phyloP scores from a whole-genome alignment of 2,888 invertebrate genomes.

The Acheta domesticus region DNA sequence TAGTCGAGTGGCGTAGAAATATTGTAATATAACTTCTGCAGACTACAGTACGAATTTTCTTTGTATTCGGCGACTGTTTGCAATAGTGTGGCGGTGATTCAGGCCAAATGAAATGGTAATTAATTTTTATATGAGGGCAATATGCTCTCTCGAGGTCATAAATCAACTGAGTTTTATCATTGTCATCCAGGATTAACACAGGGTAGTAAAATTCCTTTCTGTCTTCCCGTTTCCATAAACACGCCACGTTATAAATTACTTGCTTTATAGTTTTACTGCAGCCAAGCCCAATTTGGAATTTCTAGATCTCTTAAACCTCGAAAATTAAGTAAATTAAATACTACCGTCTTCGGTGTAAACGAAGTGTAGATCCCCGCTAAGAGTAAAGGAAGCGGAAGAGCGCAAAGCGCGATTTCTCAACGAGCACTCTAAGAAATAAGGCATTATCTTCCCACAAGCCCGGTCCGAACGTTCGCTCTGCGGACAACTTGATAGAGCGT shows the following conservation, averaged over 20 bases:
- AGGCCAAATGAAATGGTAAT: not conserved
- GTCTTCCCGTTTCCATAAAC: not conserved
- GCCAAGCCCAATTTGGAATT: not conserved
- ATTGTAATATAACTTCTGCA: too few relatives aligned
- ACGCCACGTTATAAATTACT: not conserved
- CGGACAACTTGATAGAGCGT: not conserved
- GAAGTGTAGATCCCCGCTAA: too few relatives aligned
- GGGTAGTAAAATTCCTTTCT: slow-evolving; percentile 4
- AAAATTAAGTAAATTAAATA: not conserved
- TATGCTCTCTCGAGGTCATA: not conserved
- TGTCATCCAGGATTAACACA: not conserved
- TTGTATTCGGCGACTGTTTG: not conserved
- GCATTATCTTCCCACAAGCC: too few relatives aligned
- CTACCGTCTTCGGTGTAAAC: not conserved
- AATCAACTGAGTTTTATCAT: not conserved
- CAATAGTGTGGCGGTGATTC: not conserved
- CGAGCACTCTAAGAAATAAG: too few relatives aligned
- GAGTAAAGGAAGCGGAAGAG: too few relatives aligned
- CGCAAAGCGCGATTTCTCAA: too few relatives aligned
- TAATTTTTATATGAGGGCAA: slow-evolving; percentile 7
- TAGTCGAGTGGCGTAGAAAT: too few relatives aligned
- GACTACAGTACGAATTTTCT: too few relatives aligned
- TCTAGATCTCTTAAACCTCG: not conserved
- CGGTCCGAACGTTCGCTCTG: too few relatives aligned
- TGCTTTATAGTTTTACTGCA: slow-evolving; percentile 1